Percentiles rank a stretch among this genome's conserved stretches.
phyloP scores from a whole-genome alignment of 2,888 invertebrate species.

The Dolichomitus sp. region DNA sequence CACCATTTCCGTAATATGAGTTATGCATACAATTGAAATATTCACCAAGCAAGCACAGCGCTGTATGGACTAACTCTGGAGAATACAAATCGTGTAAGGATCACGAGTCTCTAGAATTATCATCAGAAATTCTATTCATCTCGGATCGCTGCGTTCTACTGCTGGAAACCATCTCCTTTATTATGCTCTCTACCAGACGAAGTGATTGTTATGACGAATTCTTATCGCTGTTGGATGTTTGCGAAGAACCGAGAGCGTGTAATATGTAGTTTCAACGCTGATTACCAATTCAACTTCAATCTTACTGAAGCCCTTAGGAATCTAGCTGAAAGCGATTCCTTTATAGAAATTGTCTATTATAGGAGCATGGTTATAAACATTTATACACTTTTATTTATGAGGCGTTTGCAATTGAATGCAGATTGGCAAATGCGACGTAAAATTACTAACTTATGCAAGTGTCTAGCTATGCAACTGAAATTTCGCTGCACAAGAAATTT shows the following conservation, averaged over 20 bases:
- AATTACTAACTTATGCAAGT: no score
- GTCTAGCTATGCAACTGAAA: no score
- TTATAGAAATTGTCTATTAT: not conserved
- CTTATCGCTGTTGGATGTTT: constrained; percentile 12
- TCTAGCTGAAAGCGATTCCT: not conserved
- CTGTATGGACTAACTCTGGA: not conserved
- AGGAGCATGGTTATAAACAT: not conserved
- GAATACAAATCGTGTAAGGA: constrained; percentile 1
- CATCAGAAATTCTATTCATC: constrained; percentile 43
- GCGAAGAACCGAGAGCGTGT: not conserved
- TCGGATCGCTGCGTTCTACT: not conserved
- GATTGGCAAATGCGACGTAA: not conserved
- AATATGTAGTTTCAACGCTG: constrained; percentile 28
- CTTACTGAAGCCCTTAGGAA: not conserved
- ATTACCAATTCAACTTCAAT: constrained; percentile 23
- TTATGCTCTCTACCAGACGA: constrained; percentile 16
- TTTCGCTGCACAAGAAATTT: no score
- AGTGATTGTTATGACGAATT: constrained; percentile 26
- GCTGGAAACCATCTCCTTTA: constrained; percentile 9
- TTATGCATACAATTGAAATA: constrained; percentile 18
- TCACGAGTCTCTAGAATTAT: constrained; percentile 33
- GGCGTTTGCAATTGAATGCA: not conserved
- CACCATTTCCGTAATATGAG: constrained; percentile 1
- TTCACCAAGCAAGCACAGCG: not conserved
- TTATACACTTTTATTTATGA: not conserved